These are phyloP conservation scores for Xenus cinereus DNA, from an alignment of 2,113 vertebrate species.

Conservation along the genomic window DNA sequence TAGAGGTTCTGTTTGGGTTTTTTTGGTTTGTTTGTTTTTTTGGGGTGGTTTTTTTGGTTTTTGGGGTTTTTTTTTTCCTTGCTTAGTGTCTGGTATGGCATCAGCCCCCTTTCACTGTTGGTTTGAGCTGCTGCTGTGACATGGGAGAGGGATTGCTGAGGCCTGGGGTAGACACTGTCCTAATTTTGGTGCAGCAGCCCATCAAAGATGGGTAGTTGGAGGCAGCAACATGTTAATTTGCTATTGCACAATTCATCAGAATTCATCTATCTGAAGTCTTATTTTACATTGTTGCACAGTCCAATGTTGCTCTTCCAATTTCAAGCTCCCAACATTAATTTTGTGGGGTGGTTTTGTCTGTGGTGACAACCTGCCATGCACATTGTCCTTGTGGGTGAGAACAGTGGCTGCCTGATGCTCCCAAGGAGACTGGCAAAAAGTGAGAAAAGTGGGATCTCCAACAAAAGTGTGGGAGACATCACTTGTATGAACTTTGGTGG, in stretches of 20 bases:
- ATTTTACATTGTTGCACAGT: background rate
- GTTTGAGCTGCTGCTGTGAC: background rate
- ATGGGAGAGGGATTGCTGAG: background rate
- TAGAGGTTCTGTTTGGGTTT: accelerated
- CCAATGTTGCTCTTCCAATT: background rate
- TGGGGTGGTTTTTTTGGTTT: too few species aligned
- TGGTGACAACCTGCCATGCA: background rate
- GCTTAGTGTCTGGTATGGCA: background rate
- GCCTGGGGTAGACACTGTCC: background rate
- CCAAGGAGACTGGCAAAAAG: background rate
- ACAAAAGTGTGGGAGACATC: background rate
- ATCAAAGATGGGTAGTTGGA: background rate
- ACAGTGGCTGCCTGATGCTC: background rate
- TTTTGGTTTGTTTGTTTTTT: too few species aligned
- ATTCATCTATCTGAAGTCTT: background rate
- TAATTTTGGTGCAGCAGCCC: background rate
- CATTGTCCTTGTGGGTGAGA: background rate
- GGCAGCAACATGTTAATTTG: background rate
- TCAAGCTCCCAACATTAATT: background rate
- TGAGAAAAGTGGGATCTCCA: background rate
- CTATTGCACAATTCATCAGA: background rate
- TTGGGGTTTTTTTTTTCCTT: background rate
- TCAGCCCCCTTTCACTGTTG: background rate
- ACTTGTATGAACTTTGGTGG: background rate
- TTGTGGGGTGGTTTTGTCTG: background rate